These are phyloP conservation scores for Trematocara nigrifrons DNA, from an alignment of 2,113 vertebrate genomes.

Conservation along the genomic window DNA sequence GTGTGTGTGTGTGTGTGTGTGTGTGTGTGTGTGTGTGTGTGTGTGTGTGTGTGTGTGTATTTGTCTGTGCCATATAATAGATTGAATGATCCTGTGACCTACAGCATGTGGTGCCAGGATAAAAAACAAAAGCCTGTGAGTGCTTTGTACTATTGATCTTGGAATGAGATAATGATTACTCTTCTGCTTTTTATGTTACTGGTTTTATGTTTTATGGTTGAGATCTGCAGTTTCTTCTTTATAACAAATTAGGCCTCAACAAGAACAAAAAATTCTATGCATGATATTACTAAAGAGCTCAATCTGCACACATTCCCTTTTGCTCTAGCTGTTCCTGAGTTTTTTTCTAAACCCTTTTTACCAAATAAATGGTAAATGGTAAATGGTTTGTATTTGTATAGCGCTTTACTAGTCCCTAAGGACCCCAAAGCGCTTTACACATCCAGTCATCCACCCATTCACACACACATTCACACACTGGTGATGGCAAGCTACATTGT, in stretches of 20 bases:
- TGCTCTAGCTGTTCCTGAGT: rapidly evolving
- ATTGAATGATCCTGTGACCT: conserved; percentile 41
- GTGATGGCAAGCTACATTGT: no score
- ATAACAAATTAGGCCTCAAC: not conserved
- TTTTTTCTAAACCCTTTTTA: not conserved
- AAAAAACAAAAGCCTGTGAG: conserved; percentile 12
- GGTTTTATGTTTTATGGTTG: conserved; percentile 5
- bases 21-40: not conserved
- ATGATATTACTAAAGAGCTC: not conserved
- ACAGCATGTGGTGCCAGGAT: not conserved
- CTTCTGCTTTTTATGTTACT: not conserved
- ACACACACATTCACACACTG: no score
- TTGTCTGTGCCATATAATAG: conserved; percentile 30
- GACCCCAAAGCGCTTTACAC: no score
- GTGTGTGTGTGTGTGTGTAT: conserved; percentile 5
- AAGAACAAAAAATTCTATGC: not conserved
- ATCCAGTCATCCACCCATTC: no score
- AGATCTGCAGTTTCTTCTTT: not conserved
- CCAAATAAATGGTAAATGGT: not conserved
- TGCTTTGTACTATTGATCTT: conserved; percentile 30
- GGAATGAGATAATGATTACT: not conserved
- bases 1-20: not conserved
- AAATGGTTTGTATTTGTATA: no score
- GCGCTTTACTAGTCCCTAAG: no score
- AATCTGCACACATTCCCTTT: not conserved